Percentiles rank a stretch among this genome's conserved stretches.
Evolutionary conservation across 2,888 invertebrate genomes (phyloP).

Genomic region (Lamellibrachia columna): DNA sequence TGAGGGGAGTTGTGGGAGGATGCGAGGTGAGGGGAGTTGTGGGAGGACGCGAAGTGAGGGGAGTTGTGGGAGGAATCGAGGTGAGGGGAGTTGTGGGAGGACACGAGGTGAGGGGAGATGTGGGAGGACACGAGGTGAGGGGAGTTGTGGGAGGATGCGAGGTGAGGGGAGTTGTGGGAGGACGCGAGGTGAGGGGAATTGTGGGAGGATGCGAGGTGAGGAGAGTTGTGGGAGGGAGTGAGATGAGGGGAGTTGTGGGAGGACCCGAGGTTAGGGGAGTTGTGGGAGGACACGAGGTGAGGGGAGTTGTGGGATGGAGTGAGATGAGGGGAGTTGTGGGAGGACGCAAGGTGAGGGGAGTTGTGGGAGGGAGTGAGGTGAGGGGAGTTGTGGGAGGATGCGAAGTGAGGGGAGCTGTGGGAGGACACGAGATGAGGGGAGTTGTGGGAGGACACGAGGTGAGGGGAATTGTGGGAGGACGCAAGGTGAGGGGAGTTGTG

Average conservation of each 20-base stretch:
- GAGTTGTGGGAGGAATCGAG: too few species aligned
- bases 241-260: constrained; percentile 46
- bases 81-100: constrained; percentile 75
- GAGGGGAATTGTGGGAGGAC: constrained; percentile 71
- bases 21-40: too few species aligned
- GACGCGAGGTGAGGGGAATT: constrained; percentile 63
- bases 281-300: constrained; percentile 70
- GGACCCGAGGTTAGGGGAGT: too few species aligned
- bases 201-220: too few species aligned
- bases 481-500: constrained; percentile 56
- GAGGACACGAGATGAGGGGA: constrained; percentile 66
- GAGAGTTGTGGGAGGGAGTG: constrained; percentile 73
- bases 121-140: too few species aligned
- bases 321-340: constrained; percentile 75
- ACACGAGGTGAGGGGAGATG: constrained; percentile 60
- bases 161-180: constrained; percentile 71
- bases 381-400: constrained; percentile 74
- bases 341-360: constrained; percentile 65
- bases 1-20: constrained; percentile 35
- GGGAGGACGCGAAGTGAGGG: constrained; percentile 68
- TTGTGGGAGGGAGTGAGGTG: too few species aligned
- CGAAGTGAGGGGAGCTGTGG: constrained; percentile 66
- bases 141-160: constrained; percentile 73
- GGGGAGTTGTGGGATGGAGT: neutral
- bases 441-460: too few species aligned